Base-by-base conservation (phyloP, 2,888 invertebrate genomes). In the Aproaerema taeniolella region DNA sequence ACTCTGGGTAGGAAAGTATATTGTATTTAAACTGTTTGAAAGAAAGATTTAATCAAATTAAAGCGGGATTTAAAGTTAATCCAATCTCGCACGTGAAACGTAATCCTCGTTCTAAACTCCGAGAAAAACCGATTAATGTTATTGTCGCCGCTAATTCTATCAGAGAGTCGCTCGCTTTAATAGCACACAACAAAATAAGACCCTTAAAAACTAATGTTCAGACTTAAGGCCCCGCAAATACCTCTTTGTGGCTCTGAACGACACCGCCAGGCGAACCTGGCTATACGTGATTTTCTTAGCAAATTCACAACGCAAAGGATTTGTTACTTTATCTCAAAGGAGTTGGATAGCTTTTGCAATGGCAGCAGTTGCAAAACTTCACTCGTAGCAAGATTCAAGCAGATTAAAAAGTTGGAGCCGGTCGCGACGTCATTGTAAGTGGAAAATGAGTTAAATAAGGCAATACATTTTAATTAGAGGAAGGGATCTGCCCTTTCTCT, bases 361-460 rank as follows among this genome's bases (percentile, higher is more conserved):
- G 4, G 1, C 16, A 13, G 16, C 6, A 6, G 30, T 7, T 8
- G 11, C 11, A 47, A 42, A 50, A 72, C 69, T 74, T 71, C 71
- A 64, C 74, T 58, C 78, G 58, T 61, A 72, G 67, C 62, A 61
- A 72, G 72, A 75, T 63, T 62, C 62, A 57, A 58, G 61, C 68
- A 86, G 85, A 86, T 86, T 86, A 86, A 86, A 85, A 86, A 86
- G 83, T 85, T 85, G 72, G 77, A 82, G 74, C 70, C 77, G 78
- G 79, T 79, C 80, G 75, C 80, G 74, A 72, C 78, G 80, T 83
- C 83, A 82, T 79, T 83, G 82, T 82, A 76, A 83, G 81, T 82
- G 74, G 83, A 82, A 85, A 86, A 86, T 85, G 83, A 86, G 85
- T 86, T 83, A 82, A 86, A 86, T 83, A 86, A 85, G 78, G 85